Percentiles rank a stretch among this genome's conserved stretches.
Conservation (phyloP, 2,113 vertebrate species). For the Candoia aspera region DNA sequence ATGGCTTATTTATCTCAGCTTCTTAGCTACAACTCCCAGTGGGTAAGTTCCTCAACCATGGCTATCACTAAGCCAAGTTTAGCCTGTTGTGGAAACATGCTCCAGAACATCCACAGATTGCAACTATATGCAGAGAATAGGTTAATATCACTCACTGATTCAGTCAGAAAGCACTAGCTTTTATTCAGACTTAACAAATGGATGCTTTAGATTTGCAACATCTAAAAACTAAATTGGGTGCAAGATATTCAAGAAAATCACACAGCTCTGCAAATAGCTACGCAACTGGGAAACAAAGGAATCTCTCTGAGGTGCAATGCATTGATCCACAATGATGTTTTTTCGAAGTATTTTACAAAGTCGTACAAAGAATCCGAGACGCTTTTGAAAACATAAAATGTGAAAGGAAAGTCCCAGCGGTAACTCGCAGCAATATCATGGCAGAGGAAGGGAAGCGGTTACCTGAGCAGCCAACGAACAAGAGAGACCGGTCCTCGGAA, state of each 20-base stretch:
- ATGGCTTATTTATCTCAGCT: not conserved
- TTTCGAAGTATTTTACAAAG: not conserved
- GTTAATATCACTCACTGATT: not conserved
- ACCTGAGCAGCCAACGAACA: slow-evolving; percentile 40
- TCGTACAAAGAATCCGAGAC: not conserved
- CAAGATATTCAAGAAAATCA: not conserved
- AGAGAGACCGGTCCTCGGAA: not conserved
- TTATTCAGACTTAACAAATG: not conserved
- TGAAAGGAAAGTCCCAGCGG: not conserved
- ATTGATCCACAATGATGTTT: not conserved
- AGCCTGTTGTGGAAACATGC: not conserved
- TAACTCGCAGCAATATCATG: rapidly evolving
- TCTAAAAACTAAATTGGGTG: not conserved
- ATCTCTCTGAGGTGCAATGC: not conserved
- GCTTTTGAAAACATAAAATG: not conserved
- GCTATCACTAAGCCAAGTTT: not conserved
- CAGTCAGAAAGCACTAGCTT: not conserved
- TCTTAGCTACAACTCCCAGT: not conserved
- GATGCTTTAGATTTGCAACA: not conserved
- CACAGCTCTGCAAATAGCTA: not conserved
- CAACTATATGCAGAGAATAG: not conserved
- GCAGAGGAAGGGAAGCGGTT: not conserved
- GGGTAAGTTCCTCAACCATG: not conserved
- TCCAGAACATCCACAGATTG: not conserved
- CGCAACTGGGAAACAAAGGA: not conserved